A percentile compares a stretch with the other conserved stretches of the same genome.
phyloP scores from a whole-genome alignment of 2,888 invertebrate species.

The Amiota communis region DNA sequence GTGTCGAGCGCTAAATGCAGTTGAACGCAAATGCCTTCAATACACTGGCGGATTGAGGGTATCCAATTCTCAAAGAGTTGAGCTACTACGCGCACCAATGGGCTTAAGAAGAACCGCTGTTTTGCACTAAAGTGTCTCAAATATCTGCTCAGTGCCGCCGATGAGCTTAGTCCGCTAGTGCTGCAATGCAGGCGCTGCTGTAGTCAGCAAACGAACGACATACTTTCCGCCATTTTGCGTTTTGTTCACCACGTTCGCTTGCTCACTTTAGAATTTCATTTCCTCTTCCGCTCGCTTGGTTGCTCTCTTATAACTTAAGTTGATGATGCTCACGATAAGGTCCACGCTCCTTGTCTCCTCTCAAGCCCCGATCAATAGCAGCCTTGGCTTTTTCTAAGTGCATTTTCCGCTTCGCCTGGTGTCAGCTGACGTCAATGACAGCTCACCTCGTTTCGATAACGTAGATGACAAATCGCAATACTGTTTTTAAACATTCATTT shows the following conservation, averaged over 20 bases:
- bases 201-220: constrained; percentile 9
- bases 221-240: constrained; percentile 26
- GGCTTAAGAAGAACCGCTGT: no score
- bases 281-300: constrained; percentile 1
- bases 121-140: no score
- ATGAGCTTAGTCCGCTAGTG: not conserved
- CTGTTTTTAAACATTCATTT: constrained; percentile 29
- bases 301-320: not conserved
- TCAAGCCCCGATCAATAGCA: not conserved
- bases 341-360: not conserved
- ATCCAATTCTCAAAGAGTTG: not conserved
- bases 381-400: constrained; percentile 28
- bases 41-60: no score
- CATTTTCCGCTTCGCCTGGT: constrained; percentile 23
- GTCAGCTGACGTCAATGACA: constrained; percentile 8
- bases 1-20: not conserved
- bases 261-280: constrained; percentile 24
- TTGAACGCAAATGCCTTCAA: constrained; percentile 14
- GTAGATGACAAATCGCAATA: constrained; percentile 32
- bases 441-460: constrained; percentile 13
- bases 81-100: no score
- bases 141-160: no score
- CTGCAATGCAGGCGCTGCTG: not conserved
- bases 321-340: not conserved
- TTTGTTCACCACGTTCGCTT: no score